Conservation (phyloP, 30 jellyfish, hydroid and myxozoan species). For the Rhopilema esculentum region DNA sequence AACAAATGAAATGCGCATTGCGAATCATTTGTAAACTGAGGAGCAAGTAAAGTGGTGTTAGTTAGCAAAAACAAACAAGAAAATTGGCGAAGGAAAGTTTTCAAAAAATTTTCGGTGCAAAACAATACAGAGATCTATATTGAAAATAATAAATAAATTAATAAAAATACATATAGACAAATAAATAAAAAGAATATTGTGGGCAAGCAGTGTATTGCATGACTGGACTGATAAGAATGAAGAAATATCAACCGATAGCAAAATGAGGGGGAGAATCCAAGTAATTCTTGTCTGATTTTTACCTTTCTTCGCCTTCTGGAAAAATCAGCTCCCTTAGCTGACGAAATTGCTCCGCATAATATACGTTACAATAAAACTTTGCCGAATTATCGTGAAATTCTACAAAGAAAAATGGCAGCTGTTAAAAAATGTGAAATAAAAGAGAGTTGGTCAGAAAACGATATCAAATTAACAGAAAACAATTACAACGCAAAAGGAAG, state of each 20-base stretch:
- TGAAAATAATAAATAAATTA: too few species aligned
- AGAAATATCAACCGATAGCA: neutral
- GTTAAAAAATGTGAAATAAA: neutral
- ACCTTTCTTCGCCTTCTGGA: conserved; percentile 97
- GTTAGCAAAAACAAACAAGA: too few species aligned
- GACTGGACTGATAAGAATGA: neutral
- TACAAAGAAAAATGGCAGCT: neutral
- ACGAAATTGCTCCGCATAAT: conserved; percentile 89
- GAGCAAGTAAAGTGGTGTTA: too few species aligned
- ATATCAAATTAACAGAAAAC: too few species aligned
- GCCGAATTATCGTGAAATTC: conserved; percentile 87
- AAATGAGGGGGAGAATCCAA: neutral
- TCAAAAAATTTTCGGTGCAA: too few species aligned
- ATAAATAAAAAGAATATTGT: too few species aligned
- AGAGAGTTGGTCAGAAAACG: neutral
- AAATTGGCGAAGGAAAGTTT: too few species aligned
- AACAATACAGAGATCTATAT: too few species aligned
- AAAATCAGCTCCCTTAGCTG: conserved; percentile 78
- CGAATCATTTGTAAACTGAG: too few species aligned
- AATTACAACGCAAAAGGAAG: too few species aligned
- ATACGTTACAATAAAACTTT: conserved; percentile 87
- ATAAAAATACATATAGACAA: too few species aligned
- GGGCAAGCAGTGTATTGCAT: neutral
- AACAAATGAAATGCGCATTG: too few species aligned
- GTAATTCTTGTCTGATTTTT: neutral